Evolutionary conservation across 30 jellyfish, hydroid and myxozoan genomes (phyloP), one percentile per base, ranked within the genome.

Genomic region (Pelagia noctiluca): DNA sequence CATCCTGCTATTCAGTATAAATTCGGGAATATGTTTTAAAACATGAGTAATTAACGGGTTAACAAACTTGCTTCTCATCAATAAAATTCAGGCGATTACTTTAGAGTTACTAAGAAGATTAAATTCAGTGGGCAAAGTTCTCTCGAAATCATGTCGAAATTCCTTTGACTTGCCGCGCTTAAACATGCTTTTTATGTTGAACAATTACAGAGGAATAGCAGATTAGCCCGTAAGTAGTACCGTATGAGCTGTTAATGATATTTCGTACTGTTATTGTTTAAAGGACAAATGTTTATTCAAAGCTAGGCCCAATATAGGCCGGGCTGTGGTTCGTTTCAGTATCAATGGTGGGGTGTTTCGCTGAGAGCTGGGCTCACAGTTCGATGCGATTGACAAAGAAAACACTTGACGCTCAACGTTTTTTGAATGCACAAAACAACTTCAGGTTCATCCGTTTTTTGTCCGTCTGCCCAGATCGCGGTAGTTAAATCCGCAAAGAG

Each of bases 171-270:
- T 75, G 89, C 96, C 96, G 96, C 87, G 10, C 53, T 25, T 28
- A 42, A 52, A 68, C 75, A 66, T 66, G 89, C 87, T 75, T 57
- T 78, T 75, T 61, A 31, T 46, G 13, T 19, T 18, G 71, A 78
- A 86, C 96, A 86, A 84, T 61, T 32, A 49, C 21, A 16, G 7
- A 84, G 95, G 70, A 85, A 85, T 85, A 78, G 75, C 84, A 78
- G 96, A 87, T 87, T 87, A 87, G 69, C 85, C 82, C 5, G 82
- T 76, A 87, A 87, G 96, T 70, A 77, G 96, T 79, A 76, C 71
- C 74, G 74, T 69, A 70, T 66, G 85, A 77, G 89, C 96, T 87
- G 91, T 52, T 87, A 87, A 87, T 87, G 96, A 87, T 87, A 87
- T 87, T 87, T 87, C 96, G 61, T 54, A 71, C 87, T 78, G 87